A percentile compares a stretch with the other conserved stretches of the same genome.
These are phyloP conservation scores for Goniozus legneri DNA, from an alignment of 1,140 invertebrate genomes.

Conservation along the genomic window DNA sequence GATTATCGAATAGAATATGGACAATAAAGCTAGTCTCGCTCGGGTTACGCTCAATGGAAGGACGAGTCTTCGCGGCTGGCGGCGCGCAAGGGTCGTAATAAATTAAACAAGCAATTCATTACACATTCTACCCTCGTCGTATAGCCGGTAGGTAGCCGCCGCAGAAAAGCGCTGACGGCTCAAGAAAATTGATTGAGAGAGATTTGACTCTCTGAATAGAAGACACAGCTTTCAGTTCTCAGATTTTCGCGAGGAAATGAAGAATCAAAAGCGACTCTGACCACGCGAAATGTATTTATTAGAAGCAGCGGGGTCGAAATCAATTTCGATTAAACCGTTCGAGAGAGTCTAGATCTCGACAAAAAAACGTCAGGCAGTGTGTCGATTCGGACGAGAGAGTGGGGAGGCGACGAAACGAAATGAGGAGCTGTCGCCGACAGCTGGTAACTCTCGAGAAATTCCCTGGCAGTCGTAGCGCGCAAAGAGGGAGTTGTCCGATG, in stretches of 20 bases:
- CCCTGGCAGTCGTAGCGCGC: constrained; percentile 36
- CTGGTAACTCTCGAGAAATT: constrained; percentile 48
- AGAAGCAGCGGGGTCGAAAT: no score
- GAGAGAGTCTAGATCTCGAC: neutral
- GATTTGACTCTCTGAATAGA: constrained; percentile 29
- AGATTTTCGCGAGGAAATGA: constrained; percentile 9
- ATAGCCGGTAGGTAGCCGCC: constrained; percentile 35
- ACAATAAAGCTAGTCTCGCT: no score
- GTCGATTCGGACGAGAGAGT: neutral
- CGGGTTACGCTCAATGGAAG: neutral
- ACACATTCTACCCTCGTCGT: constrained; percentile 49
- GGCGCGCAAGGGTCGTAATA: constrained; percentile 47
- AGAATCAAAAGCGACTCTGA: no score
- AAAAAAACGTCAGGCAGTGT: neutral
- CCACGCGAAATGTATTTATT: no score
- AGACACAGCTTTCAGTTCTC: neutral
- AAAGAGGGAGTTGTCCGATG: constrained; percentile 37
- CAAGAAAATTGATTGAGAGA: constrained; percentile 54
- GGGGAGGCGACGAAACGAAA: constrained; percentile 33
- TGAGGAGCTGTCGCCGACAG: constrained; percentile 48
- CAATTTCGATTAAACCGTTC: no score
- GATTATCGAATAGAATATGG: no score
- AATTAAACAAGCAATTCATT: constrained; percentile 58
- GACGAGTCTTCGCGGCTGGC: neutral
- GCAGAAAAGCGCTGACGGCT: constrained; percentile 37